Evolutionary conservation across 1,140 invertebrate species (phyloP).

Genomic region (Heliconius eleuchia): DNA sequence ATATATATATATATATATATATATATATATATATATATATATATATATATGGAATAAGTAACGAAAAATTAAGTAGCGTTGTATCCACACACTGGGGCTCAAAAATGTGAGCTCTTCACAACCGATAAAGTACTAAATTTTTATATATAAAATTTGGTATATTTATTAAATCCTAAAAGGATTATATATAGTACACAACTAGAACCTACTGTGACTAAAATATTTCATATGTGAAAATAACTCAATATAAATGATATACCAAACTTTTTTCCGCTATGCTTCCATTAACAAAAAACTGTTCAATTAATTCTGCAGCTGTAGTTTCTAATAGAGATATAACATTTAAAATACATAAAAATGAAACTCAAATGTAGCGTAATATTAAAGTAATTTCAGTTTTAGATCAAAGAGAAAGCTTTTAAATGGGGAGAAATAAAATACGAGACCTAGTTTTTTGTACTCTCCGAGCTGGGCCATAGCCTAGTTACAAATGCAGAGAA

Average conservation of each 20-base stretch:
- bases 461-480: constrained; percentile 34
- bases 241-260: not conserved
- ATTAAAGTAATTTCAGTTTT: constrained; percentile 41
- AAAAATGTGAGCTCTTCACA: too few relatives aligned
- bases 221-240: too few relatives aligned
- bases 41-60: too few relatives aligned
- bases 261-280: not conserved
- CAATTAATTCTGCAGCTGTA: not conserved
- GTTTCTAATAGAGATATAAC: constrained; percentile 4
- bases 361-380: constrained; percentile 37
- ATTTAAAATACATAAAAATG: constrained; percentile 18
- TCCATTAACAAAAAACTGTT: not conserved
- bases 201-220: too few relatives aligned
- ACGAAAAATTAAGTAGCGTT: too few relatives aligned
- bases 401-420: constrained; percentile 42
- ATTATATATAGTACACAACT: too few relatives aligned
- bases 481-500: constrained; percentile 31
- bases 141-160: too few relatives aligned
- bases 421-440: constrained; percentile 38
- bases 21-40: too few relatives aligned
- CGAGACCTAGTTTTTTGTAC: constrained; percentile 41
- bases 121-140: too few relatives aligned
- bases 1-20: too few relatives aligned
- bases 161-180: too few relatives aligned
- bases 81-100: too few relatives aligned